Base-by-base conservation (phyloP, 2,888 invertebrate genomes). In the Zele albiditarsus region DNA sequence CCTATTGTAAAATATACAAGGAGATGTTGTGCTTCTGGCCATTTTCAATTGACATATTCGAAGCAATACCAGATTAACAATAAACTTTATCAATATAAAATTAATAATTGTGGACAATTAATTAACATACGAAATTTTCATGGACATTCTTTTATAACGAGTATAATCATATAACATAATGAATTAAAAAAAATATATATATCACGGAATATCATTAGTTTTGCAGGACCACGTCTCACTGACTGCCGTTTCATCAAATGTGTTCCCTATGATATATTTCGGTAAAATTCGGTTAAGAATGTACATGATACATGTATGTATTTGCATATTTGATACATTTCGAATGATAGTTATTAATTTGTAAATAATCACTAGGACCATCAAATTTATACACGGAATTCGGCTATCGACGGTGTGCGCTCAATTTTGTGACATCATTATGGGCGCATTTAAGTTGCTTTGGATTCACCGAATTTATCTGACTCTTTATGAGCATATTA, bases 201-300 rank as follows among this genome's bases (percentile, higher is more conserved):
- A 5, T 8, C 57, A 12, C 27, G 27, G 2, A 58, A 75, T 79
- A 81, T 82, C 81, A 83, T 82, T 74, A 82, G 81, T 77, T 83
- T 79, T 81, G 80, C 80, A 80, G 84, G 79, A 66, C 62, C 14
- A 49, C 63, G 79, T 83, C 8, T 83, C 8, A 83, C 80, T 77
- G 82, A 86, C 85, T 86, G 84, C 85, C 86, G 82, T 79, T 83
- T 73, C 77, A 83, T 80, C 79, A 69, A 74, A 74, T 78, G 72
- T 76, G 76, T 75, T 77, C 71, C 31, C 25, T 31, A 66, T 38
- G 23, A 74, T 74, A 27, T 58, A 58, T n/a, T 79, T 62, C 73
- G 62, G 68, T 73, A 75, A 67, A 63, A 58, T 25, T 80, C 57
- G 73, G 58, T 66, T 73, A 77, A 67, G 58, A 71, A 75, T 79